Evolutionary conservation across 2,797 vertebrate species (phyloP).

Genomic region (Rhincodon typus): DNA sequence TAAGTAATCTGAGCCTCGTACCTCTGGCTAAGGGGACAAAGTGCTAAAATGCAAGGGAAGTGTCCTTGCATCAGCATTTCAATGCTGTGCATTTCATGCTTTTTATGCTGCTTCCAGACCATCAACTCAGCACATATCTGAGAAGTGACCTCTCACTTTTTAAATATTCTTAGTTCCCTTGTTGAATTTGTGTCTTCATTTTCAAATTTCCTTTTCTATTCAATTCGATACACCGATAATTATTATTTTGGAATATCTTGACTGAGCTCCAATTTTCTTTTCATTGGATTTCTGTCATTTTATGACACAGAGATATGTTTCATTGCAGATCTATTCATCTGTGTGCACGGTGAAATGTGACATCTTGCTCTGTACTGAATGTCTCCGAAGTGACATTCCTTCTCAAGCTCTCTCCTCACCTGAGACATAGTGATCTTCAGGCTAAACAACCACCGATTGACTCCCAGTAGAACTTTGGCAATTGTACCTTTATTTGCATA

Average conservation of each 20-base stretch:
- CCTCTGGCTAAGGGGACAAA: too few relatives aligned
- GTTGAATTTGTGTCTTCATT: constrained; percentile 52
- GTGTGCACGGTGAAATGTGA: constrained; percentile 41
- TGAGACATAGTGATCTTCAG: too few relatives aligned
- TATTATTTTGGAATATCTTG: constrained; percentile 48
- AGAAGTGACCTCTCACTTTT: constrained; percentile 45
- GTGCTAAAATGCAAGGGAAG: too few relatives aligned
- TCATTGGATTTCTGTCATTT: constrained; percentile 52
- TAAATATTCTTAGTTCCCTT: constrained; percentile 46
- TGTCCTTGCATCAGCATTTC: too few relatives aligned
- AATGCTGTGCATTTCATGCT: neutral
- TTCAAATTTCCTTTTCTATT: constrained; percentile 51
- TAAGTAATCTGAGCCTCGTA: too few relatives aligned
- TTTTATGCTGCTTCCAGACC: constrained; percentile 41
- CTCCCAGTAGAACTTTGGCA: too few relatives aligned
- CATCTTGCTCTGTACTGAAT: constrained; percentile 36
- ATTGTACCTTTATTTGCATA: neutral
- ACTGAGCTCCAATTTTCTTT: constrained; percentile 49
- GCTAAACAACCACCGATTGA: too few relatives aligned
- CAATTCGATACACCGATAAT: constrained; percentile 49
- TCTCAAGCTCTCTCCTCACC: too few relatives aligned
- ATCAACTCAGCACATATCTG: constrained; percentile 41
- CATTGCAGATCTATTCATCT: constrained; percentile 53
- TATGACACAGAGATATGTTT: constrained; percentile 49
- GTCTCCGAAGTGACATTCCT: neutral